phyloP scores from a whole-genome alignment of 2,888 invertebrate species.

The Meiosimyza platycephala region DNA sequence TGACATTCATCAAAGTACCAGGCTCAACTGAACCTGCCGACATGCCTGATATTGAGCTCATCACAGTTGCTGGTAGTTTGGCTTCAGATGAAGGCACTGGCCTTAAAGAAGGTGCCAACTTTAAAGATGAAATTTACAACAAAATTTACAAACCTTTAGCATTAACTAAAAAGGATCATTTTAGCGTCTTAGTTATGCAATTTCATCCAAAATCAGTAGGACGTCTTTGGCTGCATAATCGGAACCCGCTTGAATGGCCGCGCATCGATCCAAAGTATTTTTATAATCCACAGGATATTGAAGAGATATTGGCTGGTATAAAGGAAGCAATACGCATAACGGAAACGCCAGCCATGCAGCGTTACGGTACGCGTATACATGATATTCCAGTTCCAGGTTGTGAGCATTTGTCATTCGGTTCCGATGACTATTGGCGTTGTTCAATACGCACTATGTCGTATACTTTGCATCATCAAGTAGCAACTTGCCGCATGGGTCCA shows the following conservation, averaged over 20 bases:
- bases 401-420: slow-evolving; percentile 67
- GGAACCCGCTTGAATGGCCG: slow-evolving; percentile 72
- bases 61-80: slow-evolving; percentile 74
- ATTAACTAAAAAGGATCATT: slow-evolving; percentile 70
- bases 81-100: slow-evolving; percentile 72
- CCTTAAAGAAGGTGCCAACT: slow-evolving; percentile 70
- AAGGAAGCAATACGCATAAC: slow-evolving; percentile 73
- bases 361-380: slow-evolving; percentile 70
- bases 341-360: slow-evolving; percentile 72
- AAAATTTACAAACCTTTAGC: slow-evolving; percentile 70
- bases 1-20: slow-evolving; percentile 74
- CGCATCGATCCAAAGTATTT: slow-evolving; percentile 73
- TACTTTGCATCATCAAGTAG: slow-evolving; percentile 75
- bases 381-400: slow-evolving; percentile 71
- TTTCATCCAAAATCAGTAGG: slow-evolving; percentile 82
- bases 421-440: slow-evolving; percentile 80
- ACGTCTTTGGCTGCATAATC: slow-evolving; percentile 75
- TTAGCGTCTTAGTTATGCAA: slow-evolving; percentile 75
- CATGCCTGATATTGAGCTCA: slow-evolving; percentile 76
- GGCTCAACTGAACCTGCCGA: slow-evolving; percentile 70
- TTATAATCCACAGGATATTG: slow-evolving; percentile 66
- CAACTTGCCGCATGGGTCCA: slow-evolving; percentile 80
- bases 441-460: slow-evolving; percentile 72
- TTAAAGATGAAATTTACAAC: slow-evolving; percentile 71
- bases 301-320: slow-evolving; percentile 70